Evolutionary conservation across 2,797 vertebrate genomes (phyloP).

Genomic region (Pantherophis vulpinus): DNA sequence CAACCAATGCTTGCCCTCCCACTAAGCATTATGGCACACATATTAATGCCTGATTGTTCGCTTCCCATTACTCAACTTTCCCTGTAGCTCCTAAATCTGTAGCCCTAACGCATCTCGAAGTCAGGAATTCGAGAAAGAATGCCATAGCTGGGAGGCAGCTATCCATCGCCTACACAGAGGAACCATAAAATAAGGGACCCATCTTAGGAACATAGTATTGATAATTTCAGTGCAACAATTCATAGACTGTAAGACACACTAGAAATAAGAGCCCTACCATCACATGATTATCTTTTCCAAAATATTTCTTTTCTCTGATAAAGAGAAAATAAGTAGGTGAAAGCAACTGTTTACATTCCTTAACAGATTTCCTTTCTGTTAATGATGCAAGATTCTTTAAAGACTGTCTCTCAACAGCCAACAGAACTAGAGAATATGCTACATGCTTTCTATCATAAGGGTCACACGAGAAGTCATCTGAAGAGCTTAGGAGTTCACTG

Average conservation of each 20-base stretch:
- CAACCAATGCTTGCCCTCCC: slow-evolving; percentile 51
- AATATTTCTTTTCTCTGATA: background rate
- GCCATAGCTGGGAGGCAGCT: background rate
- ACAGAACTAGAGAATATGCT: slow-evolving; percentile 28
- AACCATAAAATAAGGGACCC: slow-evolving; percentile 23
- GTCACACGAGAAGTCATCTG: slow-evolving; percentile 21
- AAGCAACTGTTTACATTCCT: slow-evolving; percentile 8
- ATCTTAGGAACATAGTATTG: slow-evolving; percentile 20
- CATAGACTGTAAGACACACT: slow-evolving; percentile 20
- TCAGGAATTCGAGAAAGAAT: background rate
- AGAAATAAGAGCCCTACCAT: background rate
- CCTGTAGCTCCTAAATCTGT: background rate
- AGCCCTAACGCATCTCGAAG: background rate
- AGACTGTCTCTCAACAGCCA: slow-evolving; percentile 35
- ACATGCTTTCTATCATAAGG: slow-evolving; percentile 45
- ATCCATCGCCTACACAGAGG: slow-evolving; percentile 23
- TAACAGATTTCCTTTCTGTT: slow-evolving; percentile 18
- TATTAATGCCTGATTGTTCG: background rate
- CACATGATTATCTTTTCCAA: slow-evolving; percentile 24
- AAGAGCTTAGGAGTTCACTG: background rate
- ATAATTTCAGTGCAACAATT: slow-evolving; percentile 38
- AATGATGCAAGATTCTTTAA: slow-evolving; percentile 38
- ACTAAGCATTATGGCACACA: slow-evolving; percentile 34
- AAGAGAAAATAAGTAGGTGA: slow-evolving; percentile 33
- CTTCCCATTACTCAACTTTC: background rate